Evolutionary conservation across 2,797 vertebrate genomes (phyloP).

Genomic region (Odontamblyopus rebecca): DNA sequence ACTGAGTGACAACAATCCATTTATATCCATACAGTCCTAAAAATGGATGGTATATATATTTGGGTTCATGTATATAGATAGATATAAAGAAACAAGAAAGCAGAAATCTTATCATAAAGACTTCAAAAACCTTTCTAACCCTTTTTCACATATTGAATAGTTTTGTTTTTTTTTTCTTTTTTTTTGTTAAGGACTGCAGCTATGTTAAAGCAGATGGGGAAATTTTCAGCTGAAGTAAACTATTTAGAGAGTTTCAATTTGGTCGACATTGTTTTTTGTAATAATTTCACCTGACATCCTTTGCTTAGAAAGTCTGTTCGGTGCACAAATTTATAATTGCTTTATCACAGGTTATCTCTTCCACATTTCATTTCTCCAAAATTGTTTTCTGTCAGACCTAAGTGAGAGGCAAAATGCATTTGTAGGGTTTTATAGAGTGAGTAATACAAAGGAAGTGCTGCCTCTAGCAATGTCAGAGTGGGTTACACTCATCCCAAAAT

Average conservation of each 20-base stretch:
- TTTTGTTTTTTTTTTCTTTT: background rate
- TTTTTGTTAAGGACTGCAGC: background rate
- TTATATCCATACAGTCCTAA: background rate
- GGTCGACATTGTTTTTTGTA: background rate
- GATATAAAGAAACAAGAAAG: background rate
- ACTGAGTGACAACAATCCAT: too few relatives aligned
- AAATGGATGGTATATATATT: too few relatives aligned
- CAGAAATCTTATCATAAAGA: background rate
- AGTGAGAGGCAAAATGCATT: slow-evolving; percentile 67
- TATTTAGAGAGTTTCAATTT: background rate
- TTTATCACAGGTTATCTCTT: slow-evolving; percentile 1
- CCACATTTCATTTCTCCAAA: slow-evolving; percentile 2
- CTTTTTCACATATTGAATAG: too few relatives aligned
- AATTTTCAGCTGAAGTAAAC: background rate
- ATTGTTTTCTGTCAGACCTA: slow-evolving; percentile 46
- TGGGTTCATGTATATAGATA: background rate
- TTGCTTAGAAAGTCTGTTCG: background rate
- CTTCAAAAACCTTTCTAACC: background rate
- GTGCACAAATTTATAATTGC: slow-evolving; percentile 1
- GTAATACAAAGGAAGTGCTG: slow-evolving; percentile 68
- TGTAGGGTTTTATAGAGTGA: slow-evolving; percentile 64
- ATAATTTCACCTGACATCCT: slow-evolving; percentile 1
- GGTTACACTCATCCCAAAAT: slow-evolving; percentile 78
- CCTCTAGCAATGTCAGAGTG: slow-evolving; percentile 73
- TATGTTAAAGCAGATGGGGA: background rate